Percentiles rank a stretch among this genome's conserved stretches.
phyloP scores from a whole-genome alignment of 2,888 invertebrate species.

The Drosophila suboccidentalis region DNA sequence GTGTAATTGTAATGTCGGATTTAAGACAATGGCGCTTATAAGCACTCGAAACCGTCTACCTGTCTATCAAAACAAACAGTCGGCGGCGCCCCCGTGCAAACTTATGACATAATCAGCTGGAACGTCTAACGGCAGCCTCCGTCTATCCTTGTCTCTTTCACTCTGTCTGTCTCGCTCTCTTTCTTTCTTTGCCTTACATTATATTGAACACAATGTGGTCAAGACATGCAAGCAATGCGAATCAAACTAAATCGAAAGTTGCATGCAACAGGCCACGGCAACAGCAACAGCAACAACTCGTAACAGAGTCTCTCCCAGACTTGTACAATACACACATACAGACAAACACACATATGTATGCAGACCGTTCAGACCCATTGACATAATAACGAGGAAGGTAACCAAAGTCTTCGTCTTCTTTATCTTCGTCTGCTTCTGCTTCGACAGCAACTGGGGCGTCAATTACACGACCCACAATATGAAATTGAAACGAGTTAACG shows the following conservation, averaged over 20 bases:
- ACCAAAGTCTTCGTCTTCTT: conserved; percentile 62
- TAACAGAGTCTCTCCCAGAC: conserved; percentile 54
- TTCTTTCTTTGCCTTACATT: conserved; percentile 26
- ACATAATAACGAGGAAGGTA: conserved; percentile 85
- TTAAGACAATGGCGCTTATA: conserved; percentile 65
- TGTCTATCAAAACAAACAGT: conserved; percentile 51
- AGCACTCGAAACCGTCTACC: conserved; percentile 50
- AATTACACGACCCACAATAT: conserved; percentile 68
- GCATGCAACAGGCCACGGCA: conserved; percentile 63
- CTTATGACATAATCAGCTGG: conserved; percentile 80
- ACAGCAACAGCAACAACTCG: conserved; percentile 59
- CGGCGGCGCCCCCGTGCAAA: conserved; percentile 47
- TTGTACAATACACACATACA: conserved; percentile 10
- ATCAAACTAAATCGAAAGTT: conserved; percentile 79
- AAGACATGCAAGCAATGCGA: conserved; percentile 81
- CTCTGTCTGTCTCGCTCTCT: neutral
- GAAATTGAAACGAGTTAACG: conserved; percentile 60
- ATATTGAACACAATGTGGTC: conserved; percentile 74
- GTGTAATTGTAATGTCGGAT: conserved; percentile 62
- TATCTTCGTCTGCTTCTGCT: conserved; percentile 35
- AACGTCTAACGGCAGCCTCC: conserved; percentile 70
- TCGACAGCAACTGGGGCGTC: conserved; percentile 59
- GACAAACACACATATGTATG: conserved; percentile 10
- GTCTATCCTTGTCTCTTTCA: neutral
- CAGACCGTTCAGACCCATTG: conserved; percentile 79